Base-by-base conservation (phyloP, 2,888 invertebrate species). In the Drosophila anomalata region DNA sequence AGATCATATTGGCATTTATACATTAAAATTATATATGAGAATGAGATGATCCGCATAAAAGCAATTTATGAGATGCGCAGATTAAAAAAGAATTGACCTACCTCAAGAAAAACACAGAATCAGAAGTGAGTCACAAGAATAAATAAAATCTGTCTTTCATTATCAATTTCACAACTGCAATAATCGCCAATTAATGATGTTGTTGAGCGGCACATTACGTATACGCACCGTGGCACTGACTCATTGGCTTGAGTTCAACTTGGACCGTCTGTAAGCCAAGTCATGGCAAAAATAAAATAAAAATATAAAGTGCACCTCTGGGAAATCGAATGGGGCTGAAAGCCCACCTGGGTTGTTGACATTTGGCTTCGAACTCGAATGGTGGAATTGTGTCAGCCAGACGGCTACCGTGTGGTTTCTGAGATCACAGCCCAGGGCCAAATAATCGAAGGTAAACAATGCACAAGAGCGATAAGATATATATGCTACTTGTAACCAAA, bases 311-410 rank as follows among this genome's bases (percentile, higher is more conserved):
- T 54, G 29, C 56, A 50, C 44, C 57, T 33, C 17, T 36, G 42
- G 31, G 6, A 44, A 53, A 36, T n/a, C 14, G 29, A 20, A 53
- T 33, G 31, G 17, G 57, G 42, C 41, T 33, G 14, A 47, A 58
- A 71, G 33, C 33, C 55, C 63, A 17, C 26, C 36, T 39, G 50
- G 50, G 74, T 59, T 77, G 75, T 77, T 76, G 75, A 72, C 79
- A 63, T 47, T 63, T 73, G 60, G 62, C 67, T 51, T 17, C n/a
- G n/a, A 8, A 39, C 39, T 39, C 33, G 33, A 33, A 12, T 29
- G 48, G 51, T 61, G 63, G 72, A 77, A 72, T 63, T 73, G 78
- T 75, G 80, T 75, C 78, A 79, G 69, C 73, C 53, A 69, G 70
- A 41, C 70, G 51, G 33, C 63, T 53, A 63, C 63, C 36, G 61